Base-by-base conservation (phyloP, 2,888 invertebrate species). In the Cryptophagus acutangulus region DNA sequence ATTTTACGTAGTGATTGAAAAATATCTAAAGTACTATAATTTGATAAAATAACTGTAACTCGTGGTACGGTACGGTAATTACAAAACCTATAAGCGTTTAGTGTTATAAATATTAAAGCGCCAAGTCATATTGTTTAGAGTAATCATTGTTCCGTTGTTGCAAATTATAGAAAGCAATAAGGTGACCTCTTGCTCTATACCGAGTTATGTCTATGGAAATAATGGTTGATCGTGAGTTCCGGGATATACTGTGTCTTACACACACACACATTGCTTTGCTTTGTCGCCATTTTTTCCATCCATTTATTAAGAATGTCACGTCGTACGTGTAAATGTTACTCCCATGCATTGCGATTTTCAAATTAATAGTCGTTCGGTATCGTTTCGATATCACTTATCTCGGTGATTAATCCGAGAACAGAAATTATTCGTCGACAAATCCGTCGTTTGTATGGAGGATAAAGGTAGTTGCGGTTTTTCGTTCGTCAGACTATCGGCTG, bases 101-200 rank as follows among this genome's bases (percentile, higher is more conserved):
- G 5, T 16, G 31, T 16, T 31, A 31, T 31, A 31, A 31, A 31
- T 31, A 31, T 31, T 31, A 31, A 31, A 14, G 31, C 15, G 31
- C 12, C 31, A 31, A 31, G 9, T 31, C 31, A 16, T 31, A 31
- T 31, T 31, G 31, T 31, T 31, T 31, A 31, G 12, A 31, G 31
- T 31, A 31, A 31, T 31, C 31, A 40, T 45, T 45, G 47, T 49
- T 49, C 47, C 47, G 47, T 47, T 48, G 47, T 41, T 43, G 51
- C 53, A 52, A 54, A 54, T 55, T 55, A 51, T 56, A 56, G 56
- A 56, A 54, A 56, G 56, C 56, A 53, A 53, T 54, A 48, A 46
- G 45, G 49, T 54, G 54, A 56, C 56, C 54, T 52, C 52, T 52
- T 49, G 53, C 54, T 47, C 51, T 49, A n/a, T n/a, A 49, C 51